Base-by-base conservation (phyloP, 2,888 invertebrate genomes). In the Autographa gamma region DNA sequence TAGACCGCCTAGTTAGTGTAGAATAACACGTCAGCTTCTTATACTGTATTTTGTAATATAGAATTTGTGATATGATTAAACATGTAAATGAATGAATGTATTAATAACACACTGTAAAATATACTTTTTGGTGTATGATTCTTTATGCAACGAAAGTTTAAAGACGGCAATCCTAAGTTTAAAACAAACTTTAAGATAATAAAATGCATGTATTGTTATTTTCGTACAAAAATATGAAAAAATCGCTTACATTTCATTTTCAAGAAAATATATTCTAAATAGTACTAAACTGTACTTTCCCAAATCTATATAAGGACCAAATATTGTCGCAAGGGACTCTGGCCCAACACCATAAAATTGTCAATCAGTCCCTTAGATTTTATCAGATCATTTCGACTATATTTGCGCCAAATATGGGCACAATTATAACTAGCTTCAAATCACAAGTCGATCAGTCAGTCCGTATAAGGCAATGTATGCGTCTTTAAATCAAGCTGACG, bases 371-470 rank as follows among this genome's bases (percentile, higher is more conserved):
- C 60, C 25, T 25, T 56, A 34, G 19, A 25, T 38, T 5, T 8
- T 31, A 58, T 58, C n/a, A 7, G 32, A 61, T 66, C 52, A 64
- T 69, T 63, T 63, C 65, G 43, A 2, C 1, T 2, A 62, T 9
- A 18, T 14, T 38, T 7, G 41, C 34, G n/a, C 65, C 77, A 13
- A 52, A 72, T 64, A 75, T 43, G 62, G 77, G 61, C 77, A 69
- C 79, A 79, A 77, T 79, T 77, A 77, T 1, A 54, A 13, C 18
- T 14, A 64, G 48, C 34, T 60, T 34, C 31, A 41, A 63, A 48
- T 65, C 18, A 52, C 13, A 19, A 60, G 18, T 41, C 43, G n/a
- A 4, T 19, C 32, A 56, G 13, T 56, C 54, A 56, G 5, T 2
- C 64, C 63, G 2, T 72, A 60, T 34, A 72, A 11, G 68, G 77